phyloP scores from a whole-genome alignment of 2,113 vertebrate genomes.

The Equus quagga region DNA sequence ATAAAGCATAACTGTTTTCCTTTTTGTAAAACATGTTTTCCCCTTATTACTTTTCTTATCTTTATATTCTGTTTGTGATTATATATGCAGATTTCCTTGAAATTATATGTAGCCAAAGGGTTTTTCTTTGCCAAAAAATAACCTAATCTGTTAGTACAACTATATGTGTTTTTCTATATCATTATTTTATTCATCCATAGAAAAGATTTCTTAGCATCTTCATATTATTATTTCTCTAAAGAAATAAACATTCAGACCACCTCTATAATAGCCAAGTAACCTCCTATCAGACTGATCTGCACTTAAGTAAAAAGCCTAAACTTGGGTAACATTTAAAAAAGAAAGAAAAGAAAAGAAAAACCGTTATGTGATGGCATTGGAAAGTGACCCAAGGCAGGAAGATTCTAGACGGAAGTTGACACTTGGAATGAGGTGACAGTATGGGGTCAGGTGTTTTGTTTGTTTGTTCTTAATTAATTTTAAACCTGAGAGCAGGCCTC shows the following conservation, averaged over 20 bases:
- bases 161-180: background rate
- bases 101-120: background rate
- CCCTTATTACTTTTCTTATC: conserved; percentile 20
- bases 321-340: background rate
- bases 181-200: conserved; percentile 6
- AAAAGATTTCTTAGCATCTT: conserved; percentile 28
- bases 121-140: background rate
- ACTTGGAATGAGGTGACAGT: background rate
- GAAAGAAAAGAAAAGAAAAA: background rate
- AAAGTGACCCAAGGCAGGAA: background rate
- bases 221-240: conserved; percentile 42
- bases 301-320: conserved; percentile 37
- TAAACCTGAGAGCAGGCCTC: background rate
- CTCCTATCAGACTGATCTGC: background rate
- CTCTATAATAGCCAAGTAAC: conserved; percentile 16
- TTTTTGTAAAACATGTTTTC: background rate
- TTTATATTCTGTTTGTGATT: background rate
- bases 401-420: background rate
- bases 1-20: background rate
- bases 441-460: background rate
- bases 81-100: conserved; percentile 8
- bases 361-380: background rate
- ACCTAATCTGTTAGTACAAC: background rate
- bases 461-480: background rate
- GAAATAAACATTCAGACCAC: background rate